Conservation (phyloP, 1,140 invertebrate genomes). For the Pogonognathellus flavescens region DNA sequence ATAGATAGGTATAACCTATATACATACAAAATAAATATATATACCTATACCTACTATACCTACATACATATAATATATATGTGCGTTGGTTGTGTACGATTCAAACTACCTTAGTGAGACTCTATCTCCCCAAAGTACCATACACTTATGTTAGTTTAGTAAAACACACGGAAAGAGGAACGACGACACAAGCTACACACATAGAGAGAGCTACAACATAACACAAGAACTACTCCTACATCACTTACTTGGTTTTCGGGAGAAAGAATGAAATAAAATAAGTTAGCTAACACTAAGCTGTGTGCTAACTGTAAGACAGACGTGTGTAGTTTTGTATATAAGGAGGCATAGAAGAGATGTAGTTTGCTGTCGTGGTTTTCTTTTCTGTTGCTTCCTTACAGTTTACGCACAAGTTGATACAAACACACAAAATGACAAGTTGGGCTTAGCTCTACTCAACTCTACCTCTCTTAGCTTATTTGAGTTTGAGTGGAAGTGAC, state of each 20-base stretch:
- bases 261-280: too few relatives aligned
- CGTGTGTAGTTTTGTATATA: too few relatives aligned
- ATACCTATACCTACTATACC: too few relatives aligned
- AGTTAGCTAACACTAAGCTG: too few relatives aligned
- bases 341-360: not conserved
- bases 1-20: too few relatives aligned
- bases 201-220: not conserved
- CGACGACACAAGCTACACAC: not conserved
- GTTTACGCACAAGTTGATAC: constrained; percentile 8
- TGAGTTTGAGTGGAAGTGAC: constrained; percentile 41
- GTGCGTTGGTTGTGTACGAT: not conserved
- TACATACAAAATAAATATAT: too few relatives aligned
- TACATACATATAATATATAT: not conserved
- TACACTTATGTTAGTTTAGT: constrained; percentile 47
- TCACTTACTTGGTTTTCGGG: too few relatives aligned
- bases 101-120: constrained; percentile 18
- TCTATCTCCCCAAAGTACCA: constrained; percentile 39
- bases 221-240: too few relatives aligned
- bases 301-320: not conserved
- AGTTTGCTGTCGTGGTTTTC: not conserved
- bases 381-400: not conserved
- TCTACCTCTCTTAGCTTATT: constrained; percentile 7
- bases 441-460: constrained; percentile 5
- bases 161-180: constrained; percentile 13
- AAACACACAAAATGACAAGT: constrained; percentile 42